A percentile compares a stretch with the other conserved stretches of the same genome.
Conservation (phyloP, 2,888 invertebrate genomes). For the Drosophila ezoana region DNA sequence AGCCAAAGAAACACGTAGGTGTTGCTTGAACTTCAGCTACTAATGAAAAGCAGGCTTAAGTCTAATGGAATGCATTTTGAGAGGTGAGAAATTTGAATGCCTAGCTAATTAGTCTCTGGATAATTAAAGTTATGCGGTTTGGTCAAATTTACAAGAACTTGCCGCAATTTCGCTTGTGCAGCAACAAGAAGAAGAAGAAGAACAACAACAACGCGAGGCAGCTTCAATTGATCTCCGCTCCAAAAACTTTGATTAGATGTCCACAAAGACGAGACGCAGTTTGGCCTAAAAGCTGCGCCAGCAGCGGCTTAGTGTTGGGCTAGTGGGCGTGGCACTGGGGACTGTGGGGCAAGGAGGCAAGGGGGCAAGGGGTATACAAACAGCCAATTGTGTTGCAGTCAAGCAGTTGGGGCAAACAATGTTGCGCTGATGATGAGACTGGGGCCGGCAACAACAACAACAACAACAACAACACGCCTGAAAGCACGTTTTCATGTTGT, state of each 20-base stretch:
- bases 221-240: conserved; percentile 33
- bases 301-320: neutral
- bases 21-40: too few species aligned
- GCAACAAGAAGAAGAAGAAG: too few species aligned
- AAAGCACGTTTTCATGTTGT: conserved; percentile 22
- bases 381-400: conserved; percentile 38
- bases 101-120: too few species aligned
- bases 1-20: too few species aligned
- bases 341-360: too few species aligned
- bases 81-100: too few species aligned
- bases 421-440: conserved; percentile 17
- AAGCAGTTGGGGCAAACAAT: conserved; percentile 44
- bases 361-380: conserved; percentile 9
- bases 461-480: conserved; percentile 4
- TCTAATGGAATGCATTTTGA: too few species aligned
- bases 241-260: conserved; percentile 40
- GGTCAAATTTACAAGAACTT: neutral
- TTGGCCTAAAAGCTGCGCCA: neutral
- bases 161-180: neutral
- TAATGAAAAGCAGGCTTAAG: too few species aligned
- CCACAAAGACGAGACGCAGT: conserved; percentile 26
- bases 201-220: neutral
- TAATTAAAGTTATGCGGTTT: neutral
- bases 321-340: too few species aligned
- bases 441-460: conserved; percentile 1